phyloP scores from a whole-genome alignment of 2,888 invertebrate species.

The Orthonevra nobilis region DNA sequence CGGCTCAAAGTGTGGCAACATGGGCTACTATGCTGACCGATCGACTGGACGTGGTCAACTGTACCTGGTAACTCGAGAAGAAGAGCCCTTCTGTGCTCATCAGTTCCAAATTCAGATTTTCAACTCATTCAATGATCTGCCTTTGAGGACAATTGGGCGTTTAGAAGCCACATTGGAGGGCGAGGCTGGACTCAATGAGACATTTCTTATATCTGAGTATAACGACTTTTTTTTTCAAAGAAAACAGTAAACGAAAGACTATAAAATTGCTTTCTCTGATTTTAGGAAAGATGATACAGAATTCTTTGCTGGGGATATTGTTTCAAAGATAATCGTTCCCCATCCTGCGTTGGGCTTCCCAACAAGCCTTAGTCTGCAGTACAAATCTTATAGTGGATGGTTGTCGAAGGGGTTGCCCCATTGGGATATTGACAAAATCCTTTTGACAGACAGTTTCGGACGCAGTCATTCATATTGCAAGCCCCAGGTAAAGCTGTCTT shows the following conservation, averaged over 20 bases:
- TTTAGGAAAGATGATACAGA: slow-evolving; percentile 90
- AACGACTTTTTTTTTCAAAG: slow-evolving; percentile 73
- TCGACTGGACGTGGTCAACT: slow-evolving; percentile 91
- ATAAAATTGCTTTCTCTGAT: slow-evolving; percentile 29
- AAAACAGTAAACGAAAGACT: background rate
- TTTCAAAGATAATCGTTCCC: slow-evolving; percentile 92
- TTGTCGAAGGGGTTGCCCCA: slow-evolving; percentile 90
- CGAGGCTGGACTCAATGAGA: slow-evolving; percentile 91
- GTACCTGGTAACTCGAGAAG: slow-evolving; percentile 93
- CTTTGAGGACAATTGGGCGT: slow-evolving; percentile 85
- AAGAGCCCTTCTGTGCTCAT: slow-evolving; percentile 96
- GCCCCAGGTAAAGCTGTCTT: slow-evolving; percentile 86
- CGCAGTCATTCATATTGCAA: slow-evolving; percentile 91
- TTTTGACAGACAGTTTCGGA: slow-evolving; percentile 91
- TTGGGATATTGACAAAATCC: slow-evolving; percentile 91
- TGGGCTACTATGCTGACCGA: slow-evolving; percentile 96
- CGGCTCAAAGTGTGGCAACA: slow-evolving; percentile 87
- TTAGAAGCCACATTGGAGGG: slow-evolving; percentile 90
- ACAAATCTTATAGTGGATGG: slow-evolving; percentile 95
- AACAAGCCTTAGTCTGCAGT: slow-evolving; percentile 87
- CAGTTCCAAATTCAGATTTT: slow-evolving; percentile 92
- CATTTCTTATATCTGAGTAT: slow-evolving; percentile 93
- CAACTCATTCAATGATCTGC: slow-evolving; percentile 85
- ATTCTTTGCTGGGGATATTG: slow-evolving; percentile 85
- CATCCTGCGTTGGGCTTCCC: slow-evolving; percentile 92